phyloP scores from a whole-genome alignment of 2,797 vertebrate genomes.

The Rhadinocentrus ornatus region DNA sequence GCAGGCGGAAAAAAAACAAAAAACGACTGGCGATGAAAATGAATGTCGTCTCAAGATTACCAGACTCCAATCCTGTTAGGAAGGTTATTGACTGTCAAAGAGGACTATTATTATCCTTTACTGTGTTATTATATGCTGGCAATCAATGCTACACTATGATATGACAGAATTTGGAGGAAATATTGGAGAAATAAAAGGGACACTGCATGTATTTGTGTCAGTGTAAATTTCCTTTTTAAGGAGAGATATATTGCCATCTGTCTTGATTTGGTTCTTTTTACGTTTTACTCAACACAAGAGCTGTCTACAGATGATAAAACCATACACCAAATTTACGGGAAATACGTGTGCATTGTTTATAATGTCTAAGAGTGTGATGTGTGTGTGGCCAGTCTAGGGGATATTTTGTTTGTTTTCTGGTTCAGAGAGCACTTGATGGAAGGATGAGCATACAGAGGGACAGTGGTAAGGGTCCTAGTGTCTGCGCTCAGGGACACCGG shows the following conservation, averaged over 20 bases:
- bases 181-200: conserved; percentile 25
- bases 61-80: conserved; percentile 32
- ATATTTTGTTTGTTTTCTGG: conserved; percentile 57
- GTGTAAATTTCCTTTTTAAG: conserved; percentile 7
- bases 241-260: conserved; percentile 4
- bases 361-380: conserved; percentile 11
- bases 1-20: conserved; percentile 59
- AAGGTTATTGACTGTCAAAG: conserved; percentile 31
- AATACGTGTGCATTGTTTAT: not conserved
- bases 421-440: conserved; percentile 64
- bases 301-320: not conserved
- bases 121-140: conserved; percentile 4
- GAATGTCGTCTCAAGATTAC: conserved; percentile 37
- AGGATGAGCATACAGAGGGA: conserved; percentile 60
- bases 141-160: not conserved
- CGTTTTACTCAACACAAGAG: not conserved
- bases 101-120: conserved; percentile 15
- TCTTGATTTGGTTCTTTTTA: conserved; percentile 3
- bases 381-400: conserved; percentile 21
- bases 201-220: conserved; percentile 20
- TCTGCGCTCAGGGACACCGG: conserved; percentile 45
- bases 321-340: not conserved
- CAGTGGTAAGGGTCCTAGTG: conserved; percentile 55
- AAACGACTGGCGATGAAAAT: conserved; percentile 53
- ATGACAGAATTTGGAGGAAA: conserved; percentile 7